A percentile compares a stretch with the other conserved stretches of the same genome.
Conservation (phyloP, 2,113 vertebrate species). For the Paradoxurus hermaphroditus region DNA sequence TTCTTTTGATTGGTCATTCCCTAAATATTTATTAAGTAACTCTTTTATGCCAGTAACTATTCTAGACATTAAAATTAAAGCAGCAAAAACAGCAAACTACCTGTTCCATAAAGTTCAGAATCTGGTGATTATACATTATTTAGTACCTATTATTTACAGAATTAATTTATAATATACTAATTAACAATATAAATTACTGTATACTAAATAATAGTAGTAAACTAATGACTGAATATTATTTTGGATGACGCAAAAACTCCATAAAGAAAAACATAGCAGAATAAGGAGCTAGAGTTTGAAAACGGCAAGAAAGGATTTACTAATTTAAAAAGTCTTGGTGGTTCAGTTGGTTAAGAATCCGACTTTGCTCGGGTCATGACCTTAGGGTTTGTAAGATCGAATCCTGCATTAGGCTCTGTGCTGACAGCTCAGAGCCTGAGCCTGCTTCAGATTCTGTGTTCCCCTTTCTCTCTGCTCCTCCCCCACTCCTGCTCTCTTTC, state of each 20-base stretch:
- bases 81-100: background rate
- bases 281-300: background rate
- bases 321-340: background rate
- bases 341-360: too few relatives aligned
- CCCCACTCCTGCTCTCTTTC: too few relatives aligned
- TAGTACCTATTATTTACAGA: too few relatives aligned
- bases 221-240: background rate
- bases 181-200: background rate
- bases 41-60: background rate
- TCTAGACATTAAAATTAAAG: background rate
- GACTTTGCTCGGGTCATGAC: too few relatives aligned
- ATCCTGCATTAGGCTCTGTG: too few relatives aligned
- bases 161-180: too few relatives aligned
- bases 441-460: too few relatives aligned
- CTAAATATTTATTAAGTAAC: background rate
- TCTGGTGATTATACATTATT: background rate
- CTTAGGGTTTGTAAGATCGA: too few relatives aligned
- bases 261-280: background rate
- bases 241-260: background rate
- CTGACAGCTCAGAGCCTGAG: too few relatives aligned
- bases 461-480: too few relatives aligned
- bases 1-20: background rate
- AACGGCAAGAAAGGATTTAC: background rate
- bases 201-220: background rate
- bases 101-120: background rate